phyloP scores from a whole-genome alignment of 2,797 vertebrate genomes.

The Hydrocynus forskahlii region DNA sequence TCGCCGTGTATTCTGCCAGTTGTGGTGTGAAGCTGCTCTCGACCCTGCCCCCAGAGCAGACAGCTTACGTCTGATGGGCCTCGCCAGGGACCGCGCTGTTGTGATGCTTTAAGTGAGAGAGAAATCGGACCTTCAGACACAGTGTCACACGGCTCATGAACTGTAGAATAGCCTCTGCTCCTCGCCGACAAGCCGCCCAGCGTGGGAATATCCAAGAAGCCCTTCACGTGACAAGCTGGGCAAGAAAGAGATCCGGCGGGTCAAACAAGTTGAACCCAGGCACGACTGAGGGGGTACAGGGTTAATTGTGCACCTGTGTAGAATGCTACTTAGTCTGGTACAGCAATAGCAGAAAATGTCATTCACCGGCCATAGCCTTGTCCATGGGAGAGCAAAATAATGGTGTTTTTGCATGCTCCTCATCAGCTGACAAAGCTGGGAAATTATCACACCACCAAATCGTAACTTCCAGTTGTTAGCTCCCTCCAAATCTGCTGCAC shows the following conservation, averaged over 20 bases:
- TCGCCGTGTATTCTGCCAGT: slow-evolving; percentile 35
- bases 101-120: slow-evolving; percentile 57
- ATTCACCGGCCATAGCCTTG: background rate
- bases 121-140: slow-evolving; percentile 57
- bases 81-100: slow-evolving; percentile 55
- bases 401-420: background rate
- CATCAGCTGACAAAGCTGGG: background rate
- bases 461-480: no score
- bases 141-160: slow-evolving; percentile 55
- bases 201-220: slow-evolving; percentile 42
- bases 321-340: slow-evolving; percentile 12
- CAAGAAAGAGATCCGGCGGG: slow-evolving; percentile 18
- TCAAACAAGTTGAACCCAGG: slow-evolving; percentile 43
- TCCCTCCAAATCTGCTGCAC: background rate
- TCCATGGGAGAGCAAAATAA: background rate
- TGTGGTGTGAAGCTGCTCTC: slow-evolving; percentile 45
- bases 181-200: slow-evolving; percentile 47
- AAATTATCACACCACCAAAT: background rate
- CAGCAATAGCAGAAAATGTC: background rate
- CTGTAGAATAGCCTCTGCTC: slow-evolving; percentile 53
- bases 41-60: slow-evolving; percentile 48
- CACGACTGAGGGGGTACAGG: slow-evolving; percentile 15
- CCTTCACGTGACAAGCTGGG: slow-evolving; percentile 34
- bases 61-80: slow-evolving; percentile 50
- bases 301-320: slow-evolving; percentile 23